Base-by-base conservation (phyloP, 2,113 vertebrate genomes). In the Trochalopteron elliotii region DNA sequence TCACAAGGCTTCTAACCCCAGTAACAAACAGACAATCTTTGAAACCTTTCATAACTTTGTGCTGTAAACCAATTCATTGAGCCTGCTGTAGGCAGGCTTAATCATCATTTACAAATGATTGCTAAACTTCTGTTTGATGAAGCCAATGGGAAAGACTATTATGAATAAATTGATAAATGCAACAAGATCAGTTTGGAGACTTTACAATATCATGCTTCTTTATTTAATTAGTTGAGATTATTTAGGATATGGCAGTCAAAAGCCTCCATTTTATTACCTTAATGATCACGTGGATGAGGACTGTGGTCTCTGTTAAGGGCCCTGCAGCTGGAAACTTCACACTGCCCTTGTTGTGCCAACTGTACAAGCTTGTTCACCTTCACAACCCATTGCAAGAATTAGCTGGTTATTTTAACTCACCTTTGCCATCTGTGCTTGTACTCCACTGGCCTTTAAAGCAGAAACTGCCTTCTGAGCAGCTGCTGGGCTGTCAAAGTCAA, bases 371-470 rank as follows among this genome's bases (percentile, higher is more conserved):
- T 75, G 50, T 14, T 71, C 60, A 52, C 18, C 50, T 78, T 53
- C 53, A 71, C 9, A 60, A 68, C 14, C 20, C 31, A 15, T 0
- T 69, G 57, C 70, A 84, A 60, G 44, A 91, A 83, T 70, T 33
- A 63, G 28, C 25, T 3, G 1, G 35, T 55, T 87, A 72, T 52
- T 92, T 83, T 70, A 67, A 96, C 97, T 98, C 98, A 99, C 99
- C 99, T 99, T 99, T 96, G 99, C 99, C 99, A 99, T 99, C 97
- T 99, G 99, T 93, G 99, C 99, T 97, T 99, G 99, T 92, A 99
- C 98, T 84, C 99, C 99, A 74, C 78, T 99, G 68, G 98, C 98
- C 97, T 99, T 99, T 94, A 99, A 98, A 96, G 99, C 99, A 49
- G 98, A 98, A 92, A 99, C 99, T 3, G 99, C 99, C 97, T 99